Evolutionary conservation across 30 jellyfish, hydroid and myxozoan genomes (phyloP), one percentile per base, ranked within the genome.

Genomic region (Turritopsis rubra): DNA sequence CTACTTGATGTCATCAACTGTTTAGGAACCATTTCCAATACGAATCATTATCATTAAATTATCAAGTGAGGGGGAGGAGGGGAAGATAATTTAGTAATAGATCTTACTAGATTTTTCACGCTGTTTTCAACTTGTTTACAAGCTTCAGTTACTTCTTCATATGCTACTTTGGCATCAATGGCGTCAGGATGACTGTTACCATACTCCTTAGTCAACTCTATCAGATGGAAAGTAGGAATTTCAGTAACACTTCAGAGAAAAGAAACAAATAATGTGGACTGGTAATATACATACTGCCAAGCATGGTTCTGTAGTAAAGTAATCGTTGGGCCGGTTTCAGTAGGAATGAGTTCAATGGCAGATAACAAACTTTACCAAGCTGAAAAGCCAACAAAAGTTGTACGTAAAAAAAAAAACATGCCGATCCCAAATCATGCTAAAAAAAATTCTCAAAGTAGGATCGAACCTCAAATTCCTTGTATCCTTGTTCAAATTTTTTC

Each of bases 391-490:
- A 25, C 24, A 22, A 52, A 54, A 75, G 76, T 19, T 7, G 41
- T 8, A 21, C 3, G 29, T 24, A 29, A n/a, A 23, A 8, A 16
- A 30, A 54, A 21, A 21, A 0, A 4, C 65, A 25, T 23, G 66
- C 24, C 21, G 18, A 27, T n/a, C 28, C 52, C 8, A 31, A 66
- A 17, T 26, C 28, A 24, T 75, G 27, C 8, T 19, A 18, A 21
- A 65, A n/a, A 41, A 41, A 41, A 3, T 5, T 41, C 60, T 3
- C 20, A 71, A 25, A 19, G 19, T 28, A 65, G 21, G 13, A 29
- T 29, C 86, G 8, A 20, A 93, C 98, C 94, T 93, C 98, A 85
- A 93, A 93, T 80, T 93, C 96, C 79, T 93, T 88, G 93, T 89
- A 93, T 17, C 91, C 96, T 77, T 70, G 72, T 19, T 82, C 96